Evolutionary conservation across 2,113 vertebrate genomes (phyloP).

Genomic region (Pachycephala philippinensis): DNA sequence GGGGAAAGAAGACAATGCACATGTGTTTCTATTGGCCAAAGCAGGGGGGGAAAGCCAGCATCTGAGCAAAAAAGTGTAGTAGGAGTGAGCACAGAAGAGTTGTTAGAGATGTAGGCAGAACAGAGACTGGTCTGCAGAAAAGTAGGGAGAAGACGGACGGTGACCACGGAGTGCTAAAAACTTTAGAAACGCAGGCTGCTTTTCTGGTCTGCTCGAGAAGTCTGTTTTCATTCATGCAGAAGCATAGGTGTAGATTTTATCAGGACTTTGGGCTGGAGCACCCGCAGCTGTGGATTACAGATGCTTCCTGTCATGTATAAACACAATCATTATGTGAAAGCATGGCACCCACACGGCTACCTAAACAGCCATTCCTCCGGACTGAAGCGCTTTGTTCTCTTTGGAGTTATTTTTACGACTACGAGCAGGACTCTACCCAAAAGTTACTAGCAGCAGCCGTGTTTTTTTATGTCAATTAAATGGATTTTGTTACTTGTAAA

Average conservation of each 20-base stretch:
- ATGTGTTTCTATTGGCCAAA: not conserved
- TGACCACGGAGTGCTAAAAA: not conserved
- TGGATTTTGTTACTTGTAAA: conserved; percentile 61
- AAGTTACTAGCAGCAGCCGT: conserved; percentile 50
- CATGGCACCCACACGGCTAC: conserved; percentile 60
- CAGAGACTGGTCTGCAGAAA: not conserved
- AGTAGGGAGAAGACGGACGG: not conserved
- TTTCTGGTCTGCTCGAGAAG: conserved; percentile 3
- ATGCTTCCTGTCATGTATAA: conserved; percentile 72
- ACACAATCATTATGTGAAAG: conserved; percentile 69
- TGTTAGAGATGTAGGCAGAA: not conserved
- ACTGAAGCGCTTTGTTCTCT: conserved; percentile 61
- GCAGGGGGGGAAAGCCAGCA: not conserved
- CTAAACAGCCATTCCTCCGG: conserved; percentile 47
- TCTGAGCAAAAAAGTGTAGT: not conserved
- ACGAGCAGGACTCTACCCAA: conserved; percentile 36
- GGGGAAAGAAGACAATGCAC: not conserved
- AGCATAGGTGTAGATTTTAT: conserved; percentile 69
- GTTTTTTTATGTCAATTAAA: conserved; percentile 55
- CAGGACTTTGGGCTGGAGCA: conserved; percentile 60
- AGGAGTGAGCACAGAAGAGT: not conserved
- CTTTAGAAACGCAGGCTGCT: not conserved
- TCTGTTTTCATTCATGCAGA: conserved; percentile 64
- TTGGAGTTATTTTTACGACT: conserved; percentile 63
- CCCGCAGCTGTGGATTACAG: conserved; percentile 70